These are phyloP conservation scores for Amazona vittata DNA, from an alignment of 2,113 vertebrate genomes.

Conservation along the genomic window DNA sequence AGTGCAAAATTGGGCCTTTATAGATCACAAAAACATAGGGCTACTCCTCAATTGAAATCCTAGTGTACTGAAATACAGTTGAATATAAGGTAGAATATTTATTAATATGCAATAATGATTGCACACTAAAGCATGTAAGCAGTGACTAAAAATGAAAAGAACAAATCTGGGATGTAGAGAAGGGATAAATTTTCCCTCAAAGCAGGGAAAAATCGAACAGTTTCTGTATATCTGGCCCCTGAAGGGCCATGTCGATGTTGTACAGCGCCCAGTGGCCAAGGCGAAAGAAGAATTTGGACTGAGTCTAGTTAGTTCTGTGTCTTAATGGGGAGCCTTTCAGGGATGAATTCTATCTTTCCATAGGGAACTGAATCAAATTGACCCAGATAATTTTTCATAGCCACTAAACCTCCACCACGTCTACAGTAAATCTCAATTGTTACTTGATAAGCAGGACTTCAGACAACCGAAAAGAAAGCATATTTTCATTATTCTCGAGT, in stretches of 20 bases:
- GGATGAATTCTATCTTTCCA: neutral
- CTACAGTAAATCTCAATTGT: neutral
- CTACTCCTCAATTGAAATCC: neutral
- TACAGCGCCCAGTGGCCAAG: neutral
- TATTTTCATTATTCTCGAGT: neutral
- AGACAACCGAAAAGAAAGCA: neutral
- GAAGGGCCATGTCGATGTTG: accelerated
- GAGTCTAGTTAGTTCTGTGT: neutral
- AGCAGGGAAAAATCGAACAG: neutral
- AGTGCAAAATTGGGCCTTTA: neutral
- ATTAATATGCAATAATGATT: neutral
- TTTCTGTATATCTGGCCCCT: neutral
- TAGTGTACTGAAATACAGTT: neutral
- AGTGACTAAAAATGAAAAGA: neutral
- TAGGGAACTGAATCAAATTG: neutral
- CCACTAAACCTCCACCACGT: neutral
- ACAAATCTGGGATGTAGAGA: neutral
- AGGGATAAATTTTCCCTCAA: neutral
- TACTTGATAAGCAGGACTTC: neutral
- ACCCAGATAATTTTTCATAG: neutral
- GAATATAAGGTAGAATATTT: neutral
- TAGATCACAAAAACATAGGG: neutral
- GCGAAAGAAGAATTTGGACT: neutral
- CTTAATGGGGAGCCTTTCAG: neutral
- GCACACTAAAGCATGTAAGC: neutral